These are phyloP conservation scores for Enteromius fasciolatus DNA, from an alignment of 2,797 vertebrate species.

Conservation along the genomic window DNA sequence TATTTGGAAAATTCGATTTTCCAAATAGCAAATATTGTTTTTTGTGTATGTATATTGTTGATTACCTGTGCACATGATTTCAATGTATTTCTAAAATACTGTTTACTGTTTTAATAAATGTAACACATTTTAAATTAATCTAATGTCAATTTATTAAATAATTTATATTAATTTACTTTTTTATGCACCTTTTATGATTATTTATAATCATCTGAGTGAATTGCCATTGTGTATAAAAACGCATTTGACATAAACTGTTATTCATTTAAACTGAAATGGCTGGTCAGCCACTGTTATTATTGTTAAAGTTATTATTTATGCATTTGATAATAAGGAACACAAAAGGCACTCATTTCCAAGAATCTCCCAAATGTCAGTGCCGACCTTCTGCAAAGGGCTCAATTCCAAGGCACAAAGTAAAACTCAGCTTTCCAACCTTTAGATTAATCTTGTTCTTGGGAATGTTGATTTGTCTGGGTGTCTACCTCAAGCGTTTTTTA, in stretches of 20 bases:
- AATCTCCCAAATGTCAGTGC: background rate
- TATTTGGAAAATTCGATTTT: background rate
- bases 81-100: background rate
- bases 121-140: background rate
- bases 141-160: background rate
- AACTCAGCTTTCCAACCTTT: constrained; percentile 24
- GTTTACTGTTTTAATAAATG: background rate
- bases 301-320: background rate
- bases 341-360: background rate
- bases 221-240: background rate
- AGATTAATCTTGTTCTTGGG: constrained; percentile 24
- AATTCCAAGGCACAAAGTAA: background rate
- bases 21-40: too few relatives aligned
- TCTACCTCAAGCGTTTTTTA: constrained; percentile 40
- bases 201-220: background rate
- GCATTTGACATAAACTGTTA: background rate
- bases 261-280: background rate
- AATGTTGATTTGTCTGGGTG: constrained; percentile 39
- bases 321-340: background rate
- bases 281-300: background rate
- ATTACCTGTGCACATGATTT: background rate
- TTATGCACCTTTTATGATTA: background rate
- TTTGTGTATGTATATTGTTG: background rate
- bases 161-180: background rate
- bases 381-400: constrained; percentile 14